phyloP scores from a whole-genome alignment of 2,113 vertebrate genomes.

The Panthera uncia region DNA sequence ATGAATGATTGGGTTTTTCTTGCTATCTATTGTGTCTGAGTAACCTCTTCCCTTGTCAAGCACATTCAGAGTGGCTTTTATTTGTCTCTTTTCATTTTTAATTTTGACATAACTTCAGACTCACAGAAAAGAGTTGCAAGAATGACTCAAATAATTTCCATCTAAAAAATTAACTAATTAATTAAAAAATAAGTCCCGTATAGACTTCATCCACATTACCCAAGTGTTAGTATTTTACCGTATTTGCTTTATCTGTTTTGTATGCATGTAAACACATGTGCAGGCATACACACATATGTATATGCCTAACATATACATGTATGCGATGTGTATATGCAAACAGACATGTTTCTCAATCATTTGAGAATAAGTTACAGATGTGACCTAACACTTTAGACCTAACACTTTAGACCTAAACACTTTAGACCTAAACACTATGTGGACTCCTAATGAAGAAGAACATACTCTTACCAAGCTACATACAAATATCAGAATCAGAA shows the following conservation, averaged over 20 bases:
- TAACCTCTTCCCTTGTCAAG: background rate
- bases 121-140: background rate
- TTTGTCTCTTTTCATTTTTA: background rate
- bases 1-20: background rate
- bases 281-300: background rate
- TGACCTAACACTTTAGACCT: no score
- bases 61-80: background rate
- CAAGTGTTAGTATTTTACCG: background rate
- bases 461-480: background rate
- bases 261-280: background rate
- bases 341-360: background rate
- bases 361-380: background rate
- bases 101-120: background rate
- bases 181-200: background rate
- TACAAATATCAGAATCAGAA: slow-evolving; percentile 7
- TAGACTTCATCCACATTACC: background rate
- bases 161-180: background rate
- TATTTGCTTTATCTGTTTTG: background rate
- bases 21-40: background rate
- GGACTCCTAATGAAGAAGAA: background rate
- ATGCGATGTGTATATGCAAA: background rate
- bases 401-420: background rate
- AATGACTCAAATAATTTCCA: background rate
- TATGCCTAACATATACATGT: background rate
- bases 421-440: background rate